phyloP scores from a whole-genome alignment of 2,113 vertebrate species.

The Scatophagus argus region DNA sequence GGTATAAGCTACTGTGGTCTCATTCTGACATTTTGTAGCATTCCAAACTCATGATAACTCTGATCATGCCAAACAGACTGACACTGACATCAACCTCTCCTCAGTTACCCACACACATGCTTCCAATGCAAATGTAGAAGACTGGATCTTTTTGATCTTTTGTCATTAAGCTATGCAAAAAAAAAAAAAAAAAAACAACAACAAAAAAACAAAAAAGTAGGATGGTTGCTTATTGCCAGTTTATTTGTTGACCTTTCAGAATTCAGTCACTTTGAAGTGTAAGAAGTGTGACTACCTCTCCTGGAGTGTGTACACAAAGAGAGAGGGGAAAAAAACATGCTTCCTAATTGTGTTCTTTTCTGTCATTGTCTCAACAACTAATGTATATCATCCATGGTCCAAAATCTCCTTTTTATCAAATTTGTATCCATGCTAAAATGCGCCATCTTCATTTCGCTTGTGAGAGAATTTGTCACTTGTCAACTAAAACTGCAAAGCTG shows the following conservation, averaged over 20 bases:
- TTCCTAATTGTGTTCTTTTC: constrained; percentile 8
- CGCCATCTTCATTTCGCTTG: not conserved
- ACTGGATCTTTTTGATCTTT: not conserved
- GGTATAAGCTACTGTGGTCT: not conserved
- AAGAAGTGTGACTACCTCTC: constrained; percentile 23
- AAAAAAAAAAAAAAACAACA: too few relatives aligned
- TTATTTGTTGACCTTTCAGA: constrained; percentile 35
- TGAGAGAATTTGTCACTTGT: not conserved
- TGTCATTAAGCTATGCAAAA: constrained; percentile 49
- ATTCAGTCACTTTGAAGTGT: constrained; percentile 15
- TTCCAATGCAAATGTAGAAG: not conserved
- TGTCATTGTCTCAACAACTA: constrained; percentile 9
- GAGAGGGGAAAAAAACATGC: constrained; percentile 3
- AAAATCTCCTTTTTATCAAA: not conserved
- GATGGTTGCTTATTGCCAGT: not conserved
- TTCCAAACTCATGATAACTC: constrained; percentile 13
- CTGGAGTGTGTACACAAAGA: constrained; percentile 24
- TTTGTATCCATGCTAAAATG: not conserved
- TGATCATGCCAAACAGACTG: constrained; percentile 3
- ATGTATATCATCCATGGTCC: not conserved
- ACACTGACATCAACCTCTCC: not conserved
- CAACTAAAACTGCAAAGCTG: constrained; percentile 11
- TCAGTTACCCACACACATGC: not conserved
- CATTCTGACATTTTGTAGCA: constrained; percentile 33
- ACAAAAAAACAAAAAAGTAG: too few relatives aligned